Percentiles rank a stretch among this genome's conserved stretches.
These are phyloP conservation scores for Channa striata DNA, from an alignment of 2,797 vertebrate genomes.

Conservation along the genomic window DNA sequence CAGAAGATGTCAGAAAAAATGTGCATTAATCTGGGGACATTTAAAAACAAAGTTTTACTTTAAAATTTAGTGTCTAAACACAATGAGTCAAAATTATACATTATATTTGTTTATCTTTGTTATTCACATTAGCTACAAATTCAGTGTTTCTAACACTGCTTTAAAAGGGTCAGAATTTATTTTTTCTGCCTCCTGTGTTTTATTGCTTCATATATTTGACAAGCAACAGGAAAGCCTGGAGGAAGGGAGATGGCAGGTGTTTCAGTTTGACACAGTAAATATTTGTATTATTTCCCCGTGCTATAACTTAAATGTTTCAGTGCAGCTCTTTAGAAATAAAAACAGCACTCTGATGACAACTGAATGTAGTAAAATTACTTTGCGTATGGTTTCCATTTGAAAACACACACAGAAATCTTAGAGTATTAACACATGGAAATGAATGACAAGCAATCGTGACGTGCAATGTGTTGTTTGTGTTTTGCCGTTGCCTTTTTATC, in stretches of 20 bases:
- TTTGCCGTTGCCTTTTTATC: slow-evolving; percentile 6
- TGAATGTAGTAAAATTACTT: background rate
- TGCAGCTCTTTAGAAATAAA: slow-evolving; percentile 1
- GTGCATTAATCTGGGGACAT: background rate
- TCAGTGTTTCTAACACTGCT: background rate
- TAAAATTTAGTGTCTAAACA: too few species aligned
- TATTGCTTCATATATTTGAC: slow-evolving; percentile 45
- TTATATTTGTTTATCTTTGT: slow-evolving; percentile 19
- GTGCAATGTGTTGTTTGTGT: background rate
- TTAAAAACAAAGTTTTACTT: background rate
- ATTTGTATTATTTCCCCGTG: slow-evolving; percentile 32
- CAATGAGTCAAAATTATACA: background rate
- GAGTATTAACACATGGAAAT: background rate
- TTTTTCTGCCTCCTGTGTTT: slow-evolving; percentile 34
- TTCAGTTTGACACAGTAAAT: slow-evolving; percentile 34
- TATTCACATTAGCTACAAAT: slow-evolving; percentile 11
- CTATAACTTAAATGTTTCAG: background rate
- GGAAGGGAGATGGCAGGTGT: slow-evolving; percentile 62
- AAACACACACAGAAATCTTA: background rate
- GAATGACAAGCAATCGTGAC: background rate
- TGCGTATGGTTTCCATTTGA: slow-evolving; percentile 1
- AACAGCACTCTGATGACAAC: background rate
- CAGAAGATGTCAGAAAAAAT: background rate
- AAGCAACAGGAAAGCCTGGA: slow-evolving; percentile 39
- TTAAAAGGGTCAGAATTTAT: slow-evolving; percentile 30